Conservation (phyloP, 2,888 invertebrate genomes). For the Seladonia tumulorum region DNA sequence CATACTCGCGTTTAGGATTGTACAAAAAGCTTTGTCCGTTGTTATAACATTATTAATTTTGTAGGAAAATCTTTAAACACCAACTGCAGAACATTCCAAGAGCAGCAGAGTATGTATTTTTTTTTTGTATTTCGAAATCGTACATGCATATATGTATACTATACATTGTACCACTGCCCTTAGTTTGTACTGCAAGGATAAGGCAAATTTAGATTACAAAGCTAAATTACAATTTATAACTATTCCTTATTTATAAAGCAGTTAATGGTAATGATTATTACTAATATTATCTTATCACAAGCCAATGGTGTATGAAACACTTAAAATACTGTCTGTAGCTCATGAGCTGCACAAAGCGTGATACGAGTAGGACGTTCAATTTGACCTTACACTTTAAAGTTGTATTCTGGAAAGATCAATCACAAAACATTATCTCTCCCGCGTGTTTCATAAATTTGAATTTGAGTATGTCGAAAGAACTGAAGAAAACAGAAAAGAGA, state of each 20-base stretch:
- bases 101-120: constrained; percentile 53
- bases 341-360: constrained; percentile 69
- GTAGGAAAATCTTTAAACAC: constrained; percentile 62
- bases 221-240: constrained; percentile 69
- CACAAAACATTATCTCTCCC: constrained; percentile 59
- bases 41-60: constrained; percentile 64
- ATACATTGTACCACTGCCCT: constrained; percentile 62
- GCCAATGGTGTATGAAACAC: constrained; percentile 76
- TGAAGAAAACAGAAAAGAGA: constrained; percentile 16
- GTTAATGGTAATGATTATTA: constrained; percentile 58
- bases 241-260: constrained; percentile 69
- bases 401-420: constrained; percentile 65
- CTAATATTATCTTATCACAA: constrained; percentile 75
- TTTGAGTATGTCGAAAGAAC: constrained; percentile 29
- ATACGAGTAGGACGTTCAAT: constrained; percentile 70
- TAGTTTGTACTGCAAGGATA: constrained; percentile 70
- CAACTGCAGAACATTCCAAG: constrained; percentile 56
- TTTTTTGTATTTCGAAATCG: constrained; percentile 28
- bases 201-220: constrained; percentile 76
- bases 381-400: constrained; percentile 68
- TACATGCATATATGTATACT: constrained; percentile 44
- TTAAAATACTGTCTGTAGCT: constrained; percentile 77
- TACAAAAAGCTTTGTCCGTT: constrained; percentile 70
- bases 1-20: constrained; percentile 52
- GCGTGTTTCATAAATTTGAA: constrained; percentile 15